phyloP scores from a whole-genome alignment of 2,888 invertebrate genomes.

The Tuberolachnus salignus region DNA sequence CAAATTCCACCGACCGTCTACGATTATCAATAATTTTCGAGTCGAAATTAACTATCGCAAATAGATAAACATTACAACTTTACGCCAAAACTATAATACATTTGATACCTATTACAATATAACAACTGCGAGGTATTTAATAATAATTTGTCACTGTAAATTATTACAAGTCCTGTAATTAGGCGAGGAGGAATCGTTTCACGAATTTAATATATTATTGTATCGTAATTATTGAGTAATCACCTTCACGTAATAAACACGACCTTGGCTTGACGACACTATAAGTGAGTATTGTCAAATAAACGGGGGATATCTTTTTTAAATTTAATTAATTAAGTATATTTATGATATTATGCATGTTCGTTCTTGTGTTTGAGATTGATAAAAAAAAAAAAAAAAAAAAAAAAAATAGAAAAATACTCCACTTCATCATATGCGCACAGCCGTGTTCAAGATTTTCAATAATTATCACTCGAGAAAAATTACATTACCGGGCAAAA shows the following conservation, averaged over 20 bases:
- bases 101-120: too few species aligned
- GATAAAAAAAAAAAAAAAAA: neutral
- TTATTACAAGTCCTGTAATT: neutral
- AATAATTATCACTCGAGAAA: too few species aligned
- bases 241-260: slow-evolving; percentile 33
- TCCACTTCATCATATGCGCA: too few species aligned
- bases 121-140: neutral
- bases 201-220: neutral
- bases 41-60: too few species aligned
- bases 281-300: slow-evolving; percentile 30
- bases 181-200: neutral
- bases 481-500: too few species aligned
- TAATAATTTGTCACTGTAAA: neutral
- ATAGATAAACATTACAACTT: neutral
- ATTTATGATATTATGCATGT: neutral
- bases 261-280: slow-evolving; percentile 37
- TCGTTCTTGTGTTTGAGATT: neutral
- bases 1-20: too few species aligned
- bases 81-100: too few species aligned
- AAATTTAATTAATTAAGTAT: slow-evolving; percentile 27
- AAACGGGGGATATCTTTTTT: slow-evolving; percentile 31
- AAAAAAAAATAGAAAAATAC: too few species aligned
- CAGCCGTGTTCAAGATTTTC: too few species aligned
- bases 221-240: slow-evolving; percentile 36
- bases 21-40: too few species aligned